Base-by-base conservation (phyloP, 2,113 vertebrate genomes). In the Hypomesus transpacificus region DNA sequence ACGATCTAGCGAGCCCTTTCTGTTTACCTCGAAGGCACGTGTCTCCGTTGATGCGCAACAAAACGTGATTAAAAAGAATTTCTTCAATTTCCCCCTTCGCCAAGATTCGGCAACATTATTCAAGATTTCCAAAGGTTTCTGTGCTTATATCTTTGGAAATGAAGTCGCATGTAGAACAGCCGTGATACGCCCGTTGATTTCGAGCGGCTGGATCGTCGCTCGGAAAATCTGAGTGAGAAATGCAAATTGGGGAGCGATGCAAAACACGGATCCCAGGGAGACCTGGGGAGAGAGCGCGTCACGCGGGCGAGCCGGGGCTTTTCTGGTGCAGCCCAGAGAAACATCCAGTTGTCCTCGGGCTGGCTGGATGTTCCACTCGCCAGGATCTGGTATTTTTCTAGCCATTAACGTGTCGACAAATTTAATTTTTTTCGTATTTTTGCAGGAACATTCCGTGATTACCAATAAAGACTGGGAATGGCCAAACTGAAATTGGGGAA, bases 191-290 rank as follows among this genome's bases (percentile, higher is more conserved):
- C 83, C 79, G 77, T 80, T 84, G 79, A 74, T 78, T 83, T 79
- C 53, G 71, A 79, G 81, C 78, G 73, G 87, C 84, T 85, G 81
- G 82, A 79, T 73, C 78, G 84, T 82, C 80, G 76, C 85, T 69
- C 84, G 85, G 86, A 88, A 86, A 87, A 88, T 86, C 80, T 84
- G 87, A 89, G 86, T 76, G 74, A 86, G 81, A 81, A 86, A 91
- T 90, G 91, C 88, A 91, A 91, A 91, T 89, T 34, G 76, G 68
- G 79, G 86, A 79, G 78, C 84, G 85, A 89, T 85, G 91, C 86
- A 91, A 91, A 91, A 89, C 89, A 82, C 87, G 86, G 87, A 85
- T 80, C 74, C 79, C 75, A 69, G 80, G 86, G 80, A 85, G 81
- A 85, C 77, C 83, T 87, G 89, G 74, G 46, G 85, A 56, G 83